Base-by-base conservation (phyloP, 2,797 vertebrate species). In the Poeciliopsis turneri region DNA sequence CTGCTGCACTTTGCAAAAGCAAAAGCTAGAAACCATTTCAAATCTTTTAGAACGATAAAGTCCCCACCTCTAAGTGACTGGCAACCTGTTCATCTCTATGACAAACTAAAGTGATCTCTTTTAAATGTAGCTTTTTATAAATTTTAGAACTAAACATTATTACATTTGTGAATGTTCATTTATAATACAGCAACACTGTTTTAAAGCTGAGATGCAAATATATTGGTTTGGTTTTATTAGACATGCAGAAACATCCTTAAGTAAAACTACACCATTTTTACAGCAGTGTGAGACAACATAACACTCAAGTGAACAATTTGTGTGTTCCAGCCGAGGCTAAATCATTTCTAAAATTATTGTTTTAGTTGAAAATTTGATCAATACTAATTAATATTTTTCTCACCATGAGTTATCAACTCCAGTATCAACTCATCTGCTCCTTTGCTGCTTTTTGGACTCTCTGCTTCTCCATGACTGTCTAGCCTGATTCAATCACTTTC, bases 381-480 rank as follows among this genome's bases (percentile, higher is more conserved):
- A 16, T 69, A 6, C 23, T 43, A 25, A 10, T 43, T 69, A 47
- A 46, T 43, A 68, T 75, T 0, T 61, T 46, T 23, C 75, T 78
- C 72, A 91, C 88, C 90, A 88, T 81, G 51, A 73, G 8, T 77
- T 86, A 79, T 72, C 30, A 4, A 53, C 57, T 85, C 59, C n/a
- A 25, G 2, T 6, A 5, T 11, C 0, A 18, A 16, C 43, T 79
- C 43, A 45, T 47, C 72, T 33, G 72, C 47, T 20, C 1, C 57
- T 41, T 82, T 76, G 45, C 59, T 16, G 0, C 69, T 28, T 43
- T 1, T 73, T 16, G 74, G 76, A 15, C 12, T 64, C 66, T 83
- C 76, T 93, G 46, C 93, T 95, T 66, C 88, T 95, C 95, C 92
- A 95, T 94, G 49, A 46, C 81, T 83, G 39, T 41, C n/a, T 81